Base-by-base conservation (phyloP, 1,140 invertebrate genomes). In the Ips typographus region DNA sequence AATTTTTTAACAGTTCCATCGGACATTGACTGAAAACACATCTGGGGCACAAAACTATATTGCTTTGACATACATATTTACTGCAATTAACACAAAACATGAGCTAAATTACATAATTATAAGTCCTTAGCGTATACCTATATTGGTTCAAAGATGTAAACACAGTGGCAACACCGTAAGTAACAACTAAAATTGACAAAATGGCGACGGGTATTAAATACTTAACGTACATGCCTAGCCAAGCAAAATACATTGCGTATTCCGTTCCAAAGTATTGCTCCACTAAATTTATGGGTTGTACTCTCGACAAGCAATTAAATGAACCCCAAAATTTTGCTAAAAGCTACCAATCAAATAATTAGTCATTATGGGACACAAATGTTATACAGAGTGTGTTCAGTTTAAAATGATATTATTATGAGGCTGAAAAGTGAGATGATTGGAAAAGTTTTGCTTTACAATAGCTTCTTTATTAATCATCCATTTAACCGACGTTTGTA, bases 151-250 rank as follows among this genome's bases (percentile, higher is more conserved):
- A 22, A 58, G 6, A n/a, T 40, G 63, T 61, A 37, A 40, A 55
- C 51, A 65, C 42, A 8, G 71, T 71, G 7, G 39, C 53, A 41
- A 73, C 37, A 4, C 73, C 72, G 55, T 68, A 77, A 37, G 76
- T 5, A 4, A 73, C 76, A 76, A 71, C 49, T 1, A 73, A 37
- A 22, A 74, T 43, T 22, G 85, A 86, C 84, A 77, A 82, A 82
- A 65, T 80, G 57, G 78, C 85, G 85, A 65, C 80, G 2, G 82
- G 80, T 37, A 86, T 84, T 41, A 92, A 78, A 80, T 82, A 77
- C 72, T 78, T 76, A 62, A 82, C 82, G 76, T 85, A 87, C 51
- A 84, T 76, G 3, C 83, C 85, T 44, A 84, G 80, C 82, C 85
- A 86, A 8, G 80, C 80, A 38, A 83, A 79, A 69, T 83, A 81